Evolutionary conservation across 2,888 invertebrate genomes (phyloP), one percentile per base, ranked within the genome.

Genomic region (Dynastes hyllus): DNA sequence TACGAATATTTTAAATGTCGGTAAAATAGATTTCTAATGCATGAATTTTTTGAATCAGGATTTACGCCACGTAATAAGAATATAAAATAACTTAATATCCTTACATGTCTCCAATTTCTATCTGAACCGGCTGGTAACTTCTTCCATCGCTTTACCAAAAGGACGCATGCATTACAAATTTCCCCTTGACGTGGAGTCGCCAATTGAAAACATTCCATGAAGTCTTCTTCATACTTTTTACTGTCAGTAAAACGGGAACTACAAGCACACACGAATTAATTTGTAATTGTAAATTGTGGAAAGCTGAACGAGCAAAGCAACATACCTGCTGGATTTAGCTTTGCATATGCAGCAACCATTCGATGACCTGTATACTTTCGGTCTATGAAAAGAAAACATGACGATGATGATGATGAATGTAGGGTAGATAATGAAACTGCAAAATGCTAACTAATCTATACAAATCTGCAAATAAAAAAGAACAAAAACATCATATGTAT

Each of bases 311-410:
- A 1, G 45, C 8, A 45, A 45, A 8, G 45, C 11, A 16, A 61
- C 32, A 61, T 89, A 93, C 93, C 93, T 94, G 92, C 94, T 94
- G 37, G 96, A 96, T 89, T 96, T 96, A 65, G 95, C 96, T 88
- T 95, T 93, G 88, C 96, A 96, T 85, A 96, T 96, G 89, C 96
- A 96, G 88, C 96, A 96, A 71, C 96, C 96, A 83, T 94, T 94
- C 77, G 94, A 91, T 76, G 95, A 95, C 83, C 95, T 92, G 88
- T 96, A 96, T 81, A 95, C 95, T 91, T 95, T 94, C 81, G 96
- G 96, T 89, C 94, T 95, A 89, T 96, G 95, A 89, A 96, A 96
- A 88, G 94, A 94, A 90, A 95, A 96, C 95, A 96, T 96, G 86
- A 87, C 82, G 83, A 82, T 83, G 83, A 81, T 78, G 77, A 27